Evolutionary conservation across 2,888 invertebrate species (phyloP), one percentile per base, ranked within the genome.

Genomic region (Oscheius sp.): DNA sequence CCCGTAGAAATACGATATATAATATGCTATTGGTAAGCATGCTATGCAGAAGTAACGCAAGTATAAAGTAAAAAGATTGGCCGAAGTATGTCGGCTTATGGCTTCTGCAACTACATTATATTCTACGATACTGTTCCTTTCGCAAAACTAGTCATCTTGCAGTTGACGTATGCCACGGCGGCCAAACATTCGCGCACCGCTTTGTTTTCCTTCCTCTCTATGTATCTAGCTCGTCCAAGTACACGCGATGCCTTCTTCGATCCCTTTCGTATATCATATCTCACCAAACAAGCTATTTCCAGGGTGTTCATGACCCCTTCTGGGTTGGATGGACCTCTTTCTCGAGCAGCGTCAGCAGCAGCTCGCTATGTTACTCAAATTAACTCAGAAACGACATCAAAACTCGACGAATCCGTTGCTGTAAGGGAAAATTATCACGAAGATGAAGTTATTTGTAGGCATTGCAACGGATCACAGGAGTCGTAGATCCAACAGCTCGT

Each of bases 361-460:
- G 70, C 75, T 10, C 33, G 74, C 15, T 80, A 76, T 66, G 71
- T 75, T 17, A 67, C 70, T 3, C 67, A 76, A 37, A 69, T 75
- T 15, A 71, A 58, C 23, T 23, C 69, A 6, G 79, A 80, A 8
- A 76, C 76, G 15, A 72, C 75, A 1, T 42, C 55, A 0, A 31
- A 55, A 12, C 58, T 80, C 27, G 79, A 80, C 29, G 79, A 80
- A 45, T 70, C 76, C 10, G 53, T 80, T n/a, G 46, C 65, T 17
- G 75, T 75, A 20, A 66, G 58, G 39, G n/a, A n/a, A n/a, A n/a
- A n/a, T n/a, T n/a, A n/a, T 37, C 8, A 37, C 12, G 8, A 10
- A 37, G n/a, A n/a, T n/a, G n/a, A n/a, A n/a, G n/a, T n/a, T n/a
- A n/a, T n/a, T n/a, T n/a, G n/a, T n/a, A n/a, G n/a, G n/a, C 10